These are phyloP conservation scores for Lamellibrachia columna DNA, from an alignment of 2,888 invertebrate genomes.

Conservation along the genomic window DNA sequence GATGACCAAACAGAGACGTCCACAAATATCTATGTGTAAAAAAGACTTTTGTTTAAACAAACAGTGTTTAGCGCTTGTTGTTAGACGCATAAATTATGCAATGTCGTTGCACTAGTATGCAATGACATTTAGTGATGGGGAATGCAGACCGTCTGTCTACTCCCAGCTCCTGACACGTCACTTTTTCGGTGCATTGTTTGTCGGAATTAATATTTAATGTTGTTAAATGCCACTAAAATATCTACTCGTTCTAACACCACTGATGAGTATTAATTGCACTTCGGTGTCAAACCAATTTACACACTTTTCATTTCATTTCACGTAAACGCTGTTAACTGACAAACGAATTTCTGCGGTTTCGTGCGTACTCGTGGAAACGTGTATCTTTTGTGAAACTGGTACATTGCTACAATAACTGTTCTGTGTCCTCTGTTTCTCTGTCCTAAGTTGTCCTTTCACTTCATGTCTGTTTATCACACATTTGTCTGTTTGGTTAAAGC, in stretches of 20 bases:
- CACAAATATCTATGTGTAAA: not conserved
- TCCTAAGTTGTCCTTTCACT: too few species aligned
- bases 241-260: not conserved
- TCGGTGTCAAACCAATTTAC: not conserved
- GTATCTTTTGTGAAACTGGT: too few species aligned
- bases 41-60: not conserved
- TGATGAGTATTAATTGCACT: not conserved
- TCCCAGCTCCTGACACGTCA: not conserved
- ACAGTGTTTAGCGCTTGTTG: not conserved
- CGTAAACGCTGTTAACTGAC: not conserved
- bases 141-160: not conserved
- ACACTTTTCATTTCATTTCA: not conserved
- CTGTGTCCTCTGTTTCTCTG: too few species aligned
- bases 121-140: conserved; percentile 1
- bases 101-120: not conserved
- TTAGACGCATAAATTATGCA: not conserved
- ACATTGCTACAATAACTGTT: too few species aligned
- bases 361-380: not conserved
- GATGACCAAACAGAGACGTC: not conserved
- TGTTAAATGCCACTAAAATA: conserved; percentile 16
- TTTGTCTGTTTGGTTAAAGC: not conserved
- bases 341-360: not conserved
- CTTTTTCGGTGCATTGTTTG: not conserved
- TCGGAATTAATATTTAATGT: not conserved
- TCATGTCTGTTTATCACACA: too few species aligned